Conservation (phyloP, 2,797 vertebrate genomes). For the Petrocephalus schoutedeni region DNA sequence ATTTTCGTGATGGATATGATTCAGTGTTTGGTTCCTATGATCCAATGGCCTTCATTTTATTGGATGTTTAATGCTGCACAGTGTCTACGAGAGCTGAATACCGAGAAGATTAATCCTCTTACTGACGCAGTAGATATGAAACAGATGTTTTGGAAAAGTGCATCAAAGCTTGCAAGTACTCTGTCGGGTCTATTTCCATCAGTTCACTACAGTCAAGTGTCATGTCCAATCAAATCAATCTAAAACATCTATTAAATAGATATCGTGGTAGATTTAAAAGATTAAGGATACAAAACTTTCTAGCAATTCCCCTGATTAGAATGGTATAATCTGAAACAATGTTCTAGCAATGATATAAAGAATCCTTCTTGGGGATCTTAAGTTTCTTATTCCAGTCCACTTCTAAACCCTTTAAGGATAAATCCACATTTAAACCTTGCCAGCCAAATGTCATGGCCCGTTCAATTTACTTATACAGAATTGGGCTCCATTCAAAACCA, state of each 20-base stretch:
- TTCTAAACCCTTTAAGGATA: conserved; percentile 31
- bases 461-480: conserved; percentile 35
- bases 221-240: conserved; percentile 5
- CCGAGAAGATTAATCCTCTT: conserved; percentile 38
- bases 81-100: conserved; percentile 29
- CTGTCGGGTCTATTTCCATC: conserved; percentile 27
- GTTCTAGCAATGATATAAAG: conserved; percentile 30
- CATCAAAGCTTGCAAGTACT: conserved; percentile 32
- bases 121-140: conserved; percentile 32
- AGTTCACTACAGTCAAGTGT: conserved; percentile 34
- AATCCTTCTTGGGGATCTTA: conserved; percentile 31
- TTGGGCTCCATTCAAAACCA: conserved; percentile 17
- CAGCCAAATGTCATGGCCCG: conserved; percentile 44
- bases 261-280: neutral
- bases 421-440: conserved; percentile 26
- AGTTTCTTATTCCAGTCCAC: conserved; percentile 27
- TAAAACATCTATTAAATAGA: neutral
- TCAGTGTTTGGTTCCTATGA: conserved; percentile 21
- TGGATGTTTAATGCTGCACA: conserved; percentile 16
- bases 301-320: neutral
- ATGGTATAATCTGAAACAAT: neutral
- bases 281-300: neutral
- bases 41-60: conserved; percentile 11
- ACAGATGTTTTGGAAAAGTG: conserved; percentile 40
- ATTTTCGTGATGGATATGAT: conserved; percentile 31